Percentiles rank a stretch among this genome's conserved stretches.
Conservation (phyloP, 2,113 vertebrate species). For the Gallinago undulata region DNA sequence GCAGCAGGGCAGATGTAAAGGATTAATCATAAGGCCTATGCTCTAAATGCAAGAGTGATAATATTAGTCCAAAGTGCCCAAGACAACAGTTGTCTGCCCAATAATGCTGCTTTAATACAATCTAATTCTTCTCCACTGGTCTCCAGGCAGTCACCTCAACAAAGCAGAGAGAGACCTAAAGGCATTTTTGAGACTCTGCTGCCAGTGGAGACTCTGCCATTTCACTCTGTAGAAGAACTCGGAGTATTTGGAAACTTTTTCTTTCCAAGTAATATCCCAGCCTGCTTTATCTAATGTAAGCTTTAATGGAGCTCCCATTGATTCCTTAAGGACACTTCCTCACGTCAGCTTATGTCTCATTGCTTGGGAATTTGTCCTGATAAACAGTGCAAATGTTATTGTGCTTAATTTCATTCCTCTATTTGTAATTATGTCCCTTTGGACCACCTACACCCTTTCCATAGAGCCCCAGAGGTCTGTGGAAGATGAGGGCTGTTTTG, state of each 20-base stretch:
- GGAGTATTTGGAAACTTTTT: background rate
- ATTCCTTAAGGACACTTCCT: constrained; percentile 23
- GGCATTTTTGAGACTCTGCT: background rate
- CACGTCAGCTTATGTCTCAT: constrained; percentile 2
- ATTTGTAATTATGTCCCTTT: background rate
- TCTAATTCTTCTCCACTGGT: background rate
- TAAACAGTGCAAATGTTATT: constrained; percentile 13
- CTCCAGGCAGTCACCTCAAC: background rate
- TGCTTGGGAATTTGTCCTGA: constrained; percentile 54
- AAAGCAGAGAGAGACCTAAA: background rate
- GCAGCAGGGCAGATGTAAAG: background rate
- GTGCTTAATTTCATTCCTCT: background rate
- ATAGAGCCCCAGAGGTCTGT: background rate
- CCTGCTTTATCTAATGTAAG: constrained; percentile 7
- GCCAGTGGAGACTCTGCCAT: background rate
- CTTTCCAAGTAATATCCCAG: background rate
- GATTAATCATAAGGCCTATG: background rate
- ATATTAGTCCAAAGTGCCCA: background rate
- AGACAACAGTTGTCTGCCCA: background rate
- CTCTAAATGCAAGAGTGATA: background rate
- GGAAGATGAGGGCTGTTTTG: background rate
- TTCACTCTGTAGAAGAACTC: background rate
- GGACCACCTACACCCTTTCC: constrained; percentile 28
- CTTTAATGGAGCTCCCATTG: background rate
- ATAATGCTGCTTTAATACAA: background rate